These are phyloP conservation scores for Aegithalos caudatus DNA, from an alignment of 2,113 vertebrate genomes.

Conservation along the genomic window DNA sequence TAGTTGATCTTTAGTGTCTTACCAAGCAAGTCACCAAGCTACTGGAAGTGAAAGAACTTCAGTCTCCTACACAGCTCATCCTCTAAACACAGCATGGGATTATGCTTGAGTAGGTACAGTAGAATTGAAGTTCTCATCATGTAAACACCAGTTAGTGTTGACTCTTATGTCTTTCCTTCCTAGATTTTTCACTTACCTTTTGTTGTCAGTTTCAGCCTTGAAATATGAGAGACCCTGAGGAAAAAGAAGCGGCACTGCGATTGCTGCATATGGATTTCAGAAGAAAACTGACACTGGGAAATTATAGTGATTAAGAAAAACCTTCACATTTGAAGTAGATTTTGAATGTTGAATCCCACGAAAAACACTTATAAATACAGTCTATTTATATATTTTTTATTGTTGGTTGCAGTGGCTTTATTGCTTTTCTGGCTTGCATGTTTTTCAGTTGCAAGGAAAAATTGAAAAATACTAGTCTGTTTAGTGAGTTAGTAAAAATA, in stretches of 20 bases:
- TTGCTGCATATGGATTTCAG: neutral
- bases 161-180: neutral
- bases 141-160: neutral
- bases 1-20: neutral
- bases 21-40: neutral
- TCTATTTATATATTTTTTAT: neutral
- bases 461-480: neutral
- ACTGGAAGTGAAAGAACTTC: neutral
- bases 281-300: neutral
- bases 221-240: neutral
- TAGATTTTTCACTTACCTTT: neutral
- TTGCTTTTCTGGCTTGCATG: neutral
- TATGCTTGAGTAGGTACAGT: neutral
- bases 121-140: neutral
- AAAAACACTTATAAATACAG: neutral
- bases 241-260: accelerated
- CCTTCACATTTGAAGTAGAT: neutral
- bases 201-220: neutral
- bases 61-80: neutral
- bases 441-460: neutral
- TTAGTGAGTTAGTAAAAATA: slow-evolving; percentile 22
- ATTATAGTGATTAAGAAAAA: neutral
- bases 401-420: neutral
- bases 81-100: neutral
- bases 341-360: neutral